Base-by-base conservation (phyloP, 2,888 invertebrate species). In the Apomyelois bistriatella region DNA sequence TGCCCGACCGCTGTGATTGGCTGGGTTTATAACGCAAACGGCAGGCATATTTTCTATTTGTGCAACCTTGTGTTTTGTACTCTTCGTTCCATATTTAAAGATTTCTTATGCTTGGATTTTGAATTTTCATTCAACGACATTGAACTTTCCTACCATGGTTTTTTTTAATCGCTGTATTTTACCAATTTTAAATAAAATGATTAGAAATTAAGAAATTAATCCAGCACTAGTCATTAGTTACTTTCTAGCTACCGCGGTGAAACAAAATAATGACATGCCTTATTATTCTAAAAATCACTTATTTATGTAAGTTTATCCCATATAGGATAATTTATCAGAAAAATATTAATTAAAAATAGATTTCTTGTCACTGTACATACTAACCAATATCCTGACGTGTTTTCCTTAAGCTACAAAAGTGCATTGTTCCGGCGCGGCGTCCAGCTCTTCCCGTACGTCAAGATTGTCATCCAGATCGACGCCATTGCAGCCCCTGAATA, bases 1-100 rank as follows among this genome's bases (percentile, higher is more conserved):
- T 80, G 76, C 79, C 62, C 70, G 71, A 74, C 69, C 72, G 68
- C 67, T 69, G 76, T 81, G 85, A 87, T 88, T 87, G 87, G 87
- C 76, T 72, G 68, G 78, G 78, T 78, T 79, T 82, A 76, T 81
- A 81, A 77, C 74, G 74, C 79, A 83, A 82, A 83, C 78, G 78
- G 64, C 65, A 68, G 70, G 73, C 72, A 75, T 78, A 79, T 79
- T 76, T 82, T 74, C 75, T 69, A 71, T 79, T 77, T 76, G 71
- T 68, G 65, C 70, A 22, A 22, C 70, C 67, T 72, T 70, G n/a
- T 75, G 71, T 70, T 64, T 64, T 47, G 37, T 32, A 9, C 32
- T 32, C 32, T 43, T 49, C 49, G 37, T 49, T 50, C 40, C 15
- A 15, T 10, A 38, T 50, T 50, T n/a, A 38, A 48, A 50, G 13